Evolutionary conservation across 2,113 vertebrate species (phyloP), one percentile per base, ranked within the genome.

Genomic region (Antennarius striatus): DNA sequence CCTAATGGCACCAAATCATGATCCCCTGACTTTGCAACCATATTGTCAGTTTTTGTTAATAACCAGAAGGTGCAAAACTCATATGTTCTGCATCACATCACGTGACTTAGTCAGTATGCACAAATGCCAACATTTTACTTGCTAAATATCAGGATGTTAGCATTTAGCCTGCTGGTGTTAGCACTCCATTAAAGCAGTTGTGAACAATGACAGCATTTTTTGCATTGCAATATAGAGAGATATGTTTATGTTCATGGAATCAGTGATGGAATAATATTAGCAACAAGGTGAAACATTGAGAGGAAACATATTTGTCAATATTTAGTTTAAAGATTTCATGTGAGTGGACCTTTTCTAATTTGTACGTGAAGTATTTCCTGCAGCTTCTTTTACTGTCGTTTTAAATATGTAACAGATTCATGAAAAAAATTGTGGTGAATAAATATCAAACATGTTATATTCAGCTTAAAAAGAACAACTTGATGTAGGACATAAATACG

Each of bases 401-500:
- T 89, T 84, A 85, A 87, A 81, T 75, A 82, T 42, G 49, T 78
- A 58, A 74, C 75, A 68, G 62, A 39, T 81, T 56, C 69, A 84
- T 62, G 86, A 86, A 84, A 69, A 84, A 84, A 73, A 69, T 29
- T 49, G 65, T 81, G 83, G 56, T 69, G 90, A 91, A 91, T 83
- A 73, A 88, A 65, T 72, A 90, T 64, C 88, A 88, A 84, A 88
- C 81, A 84, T 68, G 70, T 65, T 56, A 50, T 73, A 57, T 61
- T 57, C 17, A 64, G 15, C 58, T 28, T 56, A 59, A 71, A 59
- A 80, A n/a, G 51, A 65, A 67, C 36, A 22, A 58, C 62, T 77
- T 43, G 67, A 84, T 68, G 73, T 73, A 83, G 53, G 70, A 82
- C 76, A 81, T 64, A 49, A 56, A 80, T 15, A 55, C 58, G 57